A percentile compares a stretch with the other conserved stretches of the same genome.
phyloP scores from a whole-genome alignment of 2,888 invertebrate genomes.

The Thysanoteuthis rhombus region DNA sequence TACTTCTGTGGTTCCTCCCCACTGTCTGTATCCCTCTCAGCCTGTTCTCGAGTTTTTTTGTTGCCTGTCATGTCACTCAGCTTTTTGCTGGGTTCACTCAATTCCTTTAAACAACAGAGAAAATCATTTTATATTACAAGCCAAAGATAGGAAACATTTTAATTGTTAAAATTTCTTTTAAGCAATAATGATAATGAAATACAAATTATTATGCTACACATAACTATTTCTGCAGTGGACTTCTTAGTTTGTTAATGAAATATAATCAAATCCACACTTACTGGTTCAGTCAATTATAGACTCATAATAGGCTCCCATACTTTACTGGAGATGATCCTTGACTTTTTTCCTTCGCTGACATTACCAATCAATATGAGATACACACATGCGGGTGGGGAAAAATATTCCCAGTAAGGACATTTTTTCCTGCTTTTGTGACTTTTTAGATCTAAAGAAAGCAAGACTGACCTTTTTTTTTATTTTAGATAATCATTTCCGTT shows the following conservation, averaged over 20 bases:
- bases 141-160: background rate
- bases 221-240: background rate
- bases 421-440: too few relatives aligned
- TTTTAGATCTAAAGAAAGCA: too few relatives aligned
- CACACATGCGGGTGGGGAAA: too few relatives aligned
- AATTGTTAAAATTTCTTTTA: background rate
- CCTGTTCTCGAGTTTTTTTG: conserved; percentile 48
- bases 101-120: conserved; percentile 70
- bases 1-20: conserved; percentile 56
- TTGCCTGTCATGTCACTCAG: conserved; percentile 68
- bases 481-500: too few relatives aligned
- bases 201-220: background rate
- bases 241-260: background rate
- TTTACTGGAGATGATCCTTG: background rate
- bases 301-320: background rate
- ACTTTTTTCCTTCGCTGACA: background rate
- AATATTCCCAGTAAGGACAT: too few relatives aligned
- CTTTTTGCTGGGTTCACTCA: conserved; percentile 76
- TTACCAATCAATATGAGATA: background rate
- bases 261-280: background rate
- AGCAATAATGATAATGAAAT: background rate
- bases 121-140: background rate
- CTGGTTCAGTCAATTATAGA: background rate
- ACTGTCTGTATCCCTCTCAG: conserved; percentile 52
- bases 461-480: too few relatives aligned